Evolutionary conservation across 2,797 vertebrate species (phyloP), one percentile per base, ranked within the genome.

Genomic region (Sebastes minor): DNA sequence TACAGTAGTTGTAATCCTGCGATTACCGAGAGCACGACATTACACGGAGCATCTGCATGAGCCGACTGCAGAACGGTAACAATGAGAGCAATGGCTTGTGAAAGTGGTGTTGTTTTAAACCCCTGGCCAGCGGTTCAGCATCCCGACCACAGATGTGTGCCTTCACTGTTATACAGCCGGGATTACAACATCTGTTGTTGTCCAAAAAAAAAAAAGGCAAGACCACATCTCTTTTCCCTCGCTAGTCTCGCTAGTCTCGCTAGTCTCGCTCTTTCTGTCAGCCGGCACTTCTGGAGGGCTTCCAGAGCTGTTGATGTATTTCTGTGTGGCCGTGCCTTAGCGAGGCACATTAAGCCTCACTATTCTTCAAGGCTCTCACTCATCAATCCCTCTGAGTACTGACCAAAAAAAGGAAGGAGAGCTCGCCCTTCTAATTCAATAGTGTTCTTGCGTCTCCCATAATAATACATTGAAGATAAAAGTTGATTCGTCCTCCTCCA

Each of bases 171-270:
- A 68, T 35, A 66, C 90, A 81, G 88, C 74, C 10, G 28, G 89
- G 88, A 92, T 93, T 90, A 90, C 78, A 91, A 80, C 91, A 93
- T 89, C 92, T 93, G 92, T 84, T 86, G 86, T 83, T 86, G 81
- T 81, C 60, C 60, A 49, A 81, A 80, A 77, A 74, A n/a, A 83
- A 22, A 84, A 85, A 84, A 66, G 65, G 55, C 52, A 71, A 49
- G 68, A 85, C 82, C 80, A 85, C 71, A 76, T 78, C 22, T 59
- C 79, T 80, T 90, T 88, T 84, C 78, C 86, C 76, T 66, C 49
- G 72, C 80, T 83, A 28, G 70, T 77, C 74, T 88, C 76, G 71
- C 90, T 83, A 28, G 70, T 77, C 74, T 88, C 76, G 71, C 90
- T 89, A 28, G 70, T 77, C 74, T 88, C 76, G 69, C 90, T 90